Evolutionary conservation across 1,140 invertebrate species (phyloP).

Genomic region (Neotoxoptera formosana): DNA sequence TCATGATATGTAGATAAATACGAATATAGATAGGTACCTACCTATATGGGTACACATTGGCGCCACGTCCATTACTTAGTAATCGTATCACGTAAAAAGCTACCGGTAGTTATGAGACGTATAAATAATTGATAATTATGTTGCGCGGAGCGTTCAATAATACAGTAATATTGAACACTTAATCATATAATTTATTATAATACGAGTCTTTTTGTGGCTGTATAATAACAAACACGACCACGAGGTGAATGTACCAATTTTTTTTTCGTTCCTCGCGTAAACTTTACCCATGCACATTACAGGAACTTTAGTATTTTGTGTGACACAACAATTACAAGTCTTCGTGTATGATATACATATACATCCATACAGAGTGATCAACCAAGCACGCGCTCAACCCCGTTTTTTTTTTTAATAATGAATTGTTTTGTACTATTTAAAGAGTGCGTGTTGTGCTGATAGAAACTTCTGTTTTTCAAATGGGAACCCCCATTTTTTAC

Average conservation of each 20-base stretch:
- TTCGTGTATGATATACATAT: background rate
- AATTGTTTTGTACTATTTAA: no score
- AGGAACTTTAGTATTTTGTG: background rate
- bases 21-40: background rate
- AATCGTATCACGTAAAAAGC: background rate
- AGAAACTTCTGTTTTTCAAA: no score
- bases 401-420: no score
- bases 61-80: background rate
- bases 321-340: no score
- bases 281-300: background rate
- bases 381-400: no score
- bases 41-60: background rate
- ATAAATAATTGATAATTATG: conserved; percentile 5
- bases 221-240: background rate
- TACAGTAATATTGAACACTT: background rate
- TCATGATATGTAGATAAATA: background rate
- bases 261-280: background rate
- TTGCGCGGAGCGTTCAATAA: background rate
- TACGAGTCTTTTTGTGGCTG: background rate
- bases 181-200: background rate
- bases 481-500: no score
- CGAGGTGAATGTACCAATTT: background rate
- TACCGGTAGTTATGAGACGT: background rate
- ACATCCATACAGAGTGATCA: no score
- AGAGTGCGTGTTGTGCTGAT: no score